phyloP scores from a whole-genome alignment of 2,113 vertebrate species.

The Lasiurus cinereus region DNA sequence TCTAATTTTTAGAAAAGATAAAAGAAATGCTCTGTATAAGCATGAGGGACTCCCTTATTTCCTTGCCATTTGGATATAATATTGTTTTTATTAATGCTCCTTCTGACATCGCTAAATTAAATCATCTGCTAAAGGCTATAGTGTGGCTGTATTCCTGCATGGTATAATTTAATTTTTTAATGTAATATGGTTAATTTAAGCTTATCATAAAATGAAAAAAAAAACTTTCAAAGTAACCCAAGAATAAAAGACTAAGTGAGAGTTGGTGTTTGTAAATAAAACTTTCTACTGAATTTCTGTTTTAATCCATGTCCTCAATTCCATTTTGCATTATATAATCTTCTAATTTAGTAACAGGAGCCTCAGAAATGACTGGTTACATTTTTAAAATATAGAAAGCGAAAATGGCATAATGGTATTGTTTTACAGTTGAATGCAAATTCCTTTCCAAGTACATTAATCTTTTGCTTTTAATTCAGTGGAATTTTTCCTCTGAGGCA shows the following conservation, averaged over 20 bases:
- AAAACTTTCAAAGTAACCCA: not conserved
- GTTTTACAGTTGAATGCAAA: constrained; percentile 79
- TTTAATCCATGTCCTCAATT: constrained; percentile 19
- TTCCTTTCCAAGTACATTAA: constrained; percentile 78
- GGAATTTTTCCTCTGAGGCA: constrained; percentile 69
- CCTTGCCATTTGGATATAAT: constrained; percentile 43
- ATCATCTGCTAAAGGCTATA: constrained; percentile 59
- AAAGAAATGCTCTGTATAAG: not conserved
- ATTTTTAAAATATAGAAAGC: not conserved
- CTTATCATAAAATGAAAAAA: constrained; percentile 37
- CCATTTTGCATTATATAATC: constrained; percentile 48
- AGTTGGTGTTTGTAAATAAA: constrained; percentile 53
- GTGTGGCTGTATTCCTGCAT: not conserved
- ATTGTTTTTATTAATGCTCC: constrained; percentile 42
- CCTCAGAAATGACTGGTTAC: constrained; percentile 46
- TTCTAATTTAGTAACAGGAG: constrained; percentile 55
- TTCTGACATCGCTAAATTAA: constrained; percentile 62
- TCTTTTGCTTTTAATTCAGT: constrained; percentile 78
- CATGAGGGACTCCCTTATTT: not conserved
- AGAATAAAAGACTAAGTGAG: not conserved
- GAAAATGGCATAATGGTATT: constrained; percentile 56
- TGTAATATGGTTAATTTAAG: constrained; percentile 44
- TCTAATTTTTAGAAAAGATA: constrained; percentile 60
- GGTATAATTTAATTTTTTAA: constrained; percentile 53
- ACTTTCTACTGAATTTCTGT: not conserved